These are phyloP conservation scores for Acrobasis suavella DNA, from an alignment of 2,888 invertebrate species.

Conservation along the genomic window DNA sequence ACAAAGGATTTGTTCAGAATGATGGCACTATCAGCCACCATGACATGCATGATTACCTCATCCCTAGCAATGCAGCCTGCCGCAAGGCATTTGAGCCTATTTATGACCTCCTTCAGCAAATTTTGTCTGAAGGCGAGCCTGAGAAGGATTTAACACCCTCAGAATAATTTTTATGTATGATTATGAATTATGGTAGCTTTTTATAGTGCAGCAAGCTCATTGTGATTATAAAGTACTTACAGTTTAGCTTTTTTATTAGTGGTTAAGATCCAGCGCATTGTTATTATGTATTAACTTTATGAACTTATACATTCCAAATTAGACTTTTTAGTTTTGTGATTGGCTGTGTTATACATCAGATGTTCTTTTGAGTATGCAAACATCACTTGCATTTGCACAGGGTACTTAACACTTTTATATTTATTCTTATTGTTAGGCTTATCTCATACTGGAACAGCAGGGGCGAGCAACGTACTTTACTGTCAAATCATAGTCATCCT, in stretches of 20 bases:
- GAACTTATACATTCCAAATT: conserved; percentile 75
- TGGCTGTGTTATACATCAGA: conserved; percentile 60
- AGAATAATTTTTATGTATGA: conserved; percentile 71
- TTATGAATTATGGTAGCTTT: conserved; percentile 48
- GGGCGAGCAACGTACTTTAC: too few relatives aligned
- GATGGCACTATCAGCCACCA: conserved; percentile 93
- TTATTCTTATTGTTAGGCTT: neutral
- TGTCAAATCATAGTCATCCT: too few relatives aligned
- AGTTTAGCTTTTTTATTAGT: conserved; percentile 74
- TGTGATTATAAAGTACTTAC: conserved; percentile 78
- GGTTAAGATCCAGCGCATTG: conserved; percentile 52
- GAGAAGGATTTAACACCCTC: conserved; percentile 89
- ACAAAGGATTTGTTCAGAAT: conserved; percentile 89
- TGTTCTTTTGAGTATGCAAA: conserved; percentile 24
- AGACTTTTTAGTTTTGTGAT: conserved; percentile 54
- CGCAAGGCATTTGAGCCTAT: conserved; percentile 93
- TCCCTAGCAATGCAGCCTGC: conserved; percentile 93
- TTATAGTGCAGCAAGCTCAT: conserved; percentile 68
- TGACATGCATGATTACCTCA: conserved; percentile 96
- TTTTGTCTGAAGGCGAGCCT: conserved; percentile 88
- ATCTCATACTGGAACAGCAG: too few relatives aligned
- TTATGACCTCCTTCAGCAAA: conserved; percentile 89
- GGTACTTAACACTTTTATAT: conserved; percentile 16
- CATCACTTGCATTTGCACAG: conserved; percentile 8
- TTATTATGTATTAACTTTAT: conserved; percentile 48